phyloP scores from a whole-genome alignment of 2,797 vertebrate species.

The Anniella stebbinsi region DNA sequence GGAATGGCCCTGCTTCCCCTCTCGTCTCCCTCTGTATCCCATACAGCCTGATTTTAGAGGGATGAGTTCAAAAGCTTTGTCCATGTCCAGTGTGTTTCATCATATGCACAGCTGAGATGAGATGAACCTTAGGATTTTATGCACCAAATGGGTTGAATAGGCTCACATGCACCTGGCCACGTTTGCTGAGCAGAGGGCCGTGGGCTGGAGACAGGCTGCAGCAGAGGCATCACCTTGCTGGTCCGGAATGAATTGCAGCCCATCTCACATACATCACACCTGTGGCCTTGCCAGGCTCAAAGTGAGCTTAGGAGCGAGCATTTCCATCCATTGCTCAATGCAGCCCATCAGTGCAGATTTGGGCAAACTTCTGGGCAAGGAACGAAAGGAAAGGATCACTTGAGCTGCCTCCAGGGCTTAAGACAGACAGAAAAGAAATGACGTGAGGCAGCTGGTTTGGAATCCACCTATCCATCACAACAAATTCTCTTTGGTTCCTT shows the following conservation, averaged over 20 bases:
- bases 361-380: not conserved
- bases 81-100: not conserved
- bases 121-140: not conserved
- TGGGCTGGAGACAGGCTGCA: no score
- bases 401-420: no score
- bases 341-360: not conserved
- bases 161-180: not conserved
- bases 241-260: not conserved
- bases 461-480: not conserved
- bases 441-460: not conserved
- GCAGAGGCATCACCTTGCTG: not conserved
- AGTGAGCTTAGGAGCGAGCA: not conserved
- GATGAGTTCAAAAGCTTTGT: not conserved
- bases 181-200: not conserved
- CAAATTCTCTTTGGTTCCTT: not conserved
- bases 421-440: not conserved
- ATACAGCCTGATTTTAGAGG: not conserved
- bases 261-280: no score
- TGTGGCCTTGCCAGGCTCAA: no score
- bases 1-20: no score
- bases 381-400: rapidly evolving
- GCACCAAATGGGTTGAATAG: not conserved
- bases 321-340: not conserved
- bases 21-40: not conserved
- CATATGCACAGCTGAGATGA: not conserved